Conservation (phyloP, 53 echinoderm and acorn worm species). For the Actinopyga echinites region DNA sequence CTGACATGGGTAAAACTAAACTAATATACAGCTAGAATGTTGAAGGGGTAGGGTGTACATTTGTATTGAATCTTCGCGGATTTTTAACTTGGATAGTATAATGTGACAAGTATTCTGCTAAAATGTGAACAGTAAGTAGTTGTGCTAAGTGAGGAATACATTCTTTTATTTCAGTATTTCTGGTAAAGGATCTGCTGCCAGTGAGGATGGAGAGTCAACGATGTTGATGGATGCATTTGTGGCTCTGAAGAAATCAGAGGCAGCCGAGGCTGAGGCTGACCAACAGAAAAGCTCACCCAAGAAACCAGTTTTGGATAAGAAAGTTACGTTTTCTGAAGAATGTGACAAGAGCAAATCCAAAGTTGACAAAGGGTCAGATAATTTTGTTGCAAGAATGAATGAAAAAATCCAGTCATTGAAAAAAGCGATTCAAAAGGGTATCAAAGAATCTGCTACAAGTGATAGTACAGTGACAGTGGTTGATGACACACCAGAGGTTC, state of each 20-base stretch:
- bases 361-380: background rate
- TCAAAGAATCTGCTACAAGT: background rate
- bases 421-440: background rate
- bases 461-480: background rate
- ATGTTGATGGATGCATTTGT: slow-evolving; percentile 3
- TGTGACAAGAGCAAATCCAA: background rate
- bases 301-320: background rate
- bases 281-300: background rate
- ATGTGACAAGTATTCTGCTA: no score
- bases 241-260: slow-evolving; percentile 24
- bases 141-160: no score
- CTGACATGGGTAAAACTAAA: no score
- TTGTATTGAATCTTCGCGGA: no score
- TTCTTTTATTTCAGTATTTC: background rate
- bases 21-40: no score
- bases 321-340: slow-evolving; percentile 15
- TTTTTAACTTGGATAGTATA: no score
- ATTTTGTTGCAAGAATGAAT: slow-evolving; percentile 33
- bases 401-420: slow-evolving; percentile 25
- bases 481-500: background rate
- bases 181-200: background rate
- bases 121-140: no score
- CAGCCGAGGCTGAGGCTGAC: background rate
- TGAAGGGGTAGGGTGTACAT: no score
- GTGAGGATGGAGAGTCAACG: background rate